These are phyloP conservation scores for Sipha flava DNA, from an alignment of 1,140 invertebrate species.

Conservation along the genomic window DNA sequence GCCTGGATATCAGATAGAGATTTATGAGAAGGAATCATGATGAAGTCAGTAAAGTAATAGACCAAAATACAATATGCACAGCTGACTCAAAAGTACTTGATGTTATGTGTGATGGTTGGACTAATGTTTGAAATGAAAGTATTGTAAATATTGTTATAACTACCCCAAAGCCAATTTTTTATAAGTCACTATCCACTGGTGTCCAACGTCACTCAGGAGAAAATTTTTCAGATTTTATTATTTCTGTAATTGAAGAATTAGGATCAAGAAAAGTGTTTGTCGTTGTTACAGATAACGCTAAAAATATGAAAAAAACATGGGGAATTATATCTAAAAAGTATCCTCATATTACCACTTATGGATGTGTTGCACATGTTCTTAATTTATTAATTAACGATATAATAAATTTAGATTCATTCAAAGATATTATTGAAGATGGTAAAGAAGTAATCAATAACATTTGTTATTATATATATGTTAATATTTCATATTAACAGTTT, in stretches of 20 bases:
- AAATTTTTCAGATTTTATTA: constrained; percentile 37
- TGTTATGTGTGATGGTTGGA: neutral
- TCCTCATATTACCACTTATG: neutral
- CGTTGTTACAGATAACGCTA: too few species aligned
- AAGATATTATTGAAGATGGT: neutral
- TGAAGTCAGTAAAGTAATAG: too few species aligned
- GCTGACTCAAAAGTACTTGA: neutral
- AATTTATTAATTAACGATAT: constrained; percentile 8
- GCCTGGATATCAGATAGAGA: neutral
- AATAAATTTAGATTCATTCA: neutral
- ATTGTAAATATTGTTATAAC: neutral
- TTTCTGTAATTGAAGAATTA: constrained; percentile 38
- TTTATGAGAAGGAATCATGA: neutral
- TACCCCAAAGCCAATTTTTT: neutral
- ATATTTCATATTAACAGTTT: too few species aligned
- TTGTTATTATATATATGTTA: too few species aligned
- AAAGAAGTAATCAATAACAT: neutral
- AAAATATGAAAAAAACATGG: constrained; percentile 37
- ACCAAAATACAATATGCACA: too few species aligned
- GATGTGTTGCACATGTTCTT: neutral
- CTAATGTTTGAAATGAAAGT: neutral
- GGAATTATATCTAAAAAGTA: neutral
- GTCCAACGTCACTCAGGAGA: neutral
- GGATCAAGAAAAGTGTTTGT: constrained; percentile 39
- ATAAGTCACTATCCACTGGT: neutral